phyloP scores from a whole-genome alignment of 2,797 vertebrate genomes.

The Leontopithecus rosalia region DNA sequence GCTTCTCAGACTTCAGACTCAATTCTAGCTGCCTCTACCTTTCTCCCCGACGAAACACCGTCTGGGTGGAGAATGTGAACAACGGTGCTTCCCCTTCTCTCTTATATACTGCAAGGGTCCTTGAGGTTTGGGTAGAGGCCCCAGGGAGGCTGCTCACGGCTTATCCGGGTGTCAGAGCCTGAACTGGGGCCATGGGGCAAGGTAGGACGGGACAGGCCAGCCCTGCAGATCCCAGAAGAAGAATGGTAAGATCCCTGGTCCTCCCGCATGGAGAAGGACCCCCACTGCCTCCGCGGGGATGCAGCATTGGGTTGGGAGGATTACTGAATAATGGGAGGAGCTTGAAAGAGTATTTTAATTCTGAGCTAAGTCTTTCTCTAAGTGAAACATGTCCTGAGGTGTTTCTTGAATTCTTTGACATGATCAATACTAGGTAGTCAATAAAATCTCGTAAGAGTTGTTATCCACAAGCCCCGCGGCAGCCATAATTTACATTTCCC shows the following conservation, averaged over 20 bases:
- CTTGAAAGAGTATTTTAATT: background rate
- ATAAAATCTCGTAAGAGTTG: background rate
- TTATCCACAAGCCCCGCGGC: background rate
- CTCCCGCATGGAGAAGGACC: background rate
- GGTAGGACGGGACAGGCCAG: background rate
- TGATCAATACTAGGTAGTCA: background rate
- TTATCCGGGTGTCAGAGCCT: background rate
- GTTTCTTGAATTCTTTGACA: background rate
- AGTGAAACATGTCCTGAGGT: background rate
- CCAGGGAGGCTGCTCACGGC: background rate
- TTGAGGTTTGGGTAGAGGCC: background rate
- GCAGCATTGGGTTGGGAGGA: background rate
- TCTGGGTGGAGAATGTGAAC: background rate
- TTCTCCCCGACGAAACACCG: background rate
- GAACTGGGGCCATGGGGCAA: background rate
- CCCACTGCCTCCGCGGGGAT: background rate
- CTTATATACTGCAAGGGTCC: background rate
- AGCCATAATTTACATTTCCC: background rate
- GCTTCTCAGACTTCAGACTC: conserved; percentile 19
- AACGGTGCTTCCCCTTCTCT: background rate
- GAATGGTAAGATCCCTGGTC: background rate
- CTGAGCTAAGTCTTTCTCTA: background rate
- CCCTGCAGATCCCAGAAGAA: background rate
- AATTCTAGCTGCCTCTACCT: conserved; percentile 49
- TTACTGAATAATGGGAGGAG: background rate